These are phyloP conservation scores for Gallinago solitaria DNA, from an alignment of 2,797 vertebrate species.

Conservation along the genomic window DNA sequence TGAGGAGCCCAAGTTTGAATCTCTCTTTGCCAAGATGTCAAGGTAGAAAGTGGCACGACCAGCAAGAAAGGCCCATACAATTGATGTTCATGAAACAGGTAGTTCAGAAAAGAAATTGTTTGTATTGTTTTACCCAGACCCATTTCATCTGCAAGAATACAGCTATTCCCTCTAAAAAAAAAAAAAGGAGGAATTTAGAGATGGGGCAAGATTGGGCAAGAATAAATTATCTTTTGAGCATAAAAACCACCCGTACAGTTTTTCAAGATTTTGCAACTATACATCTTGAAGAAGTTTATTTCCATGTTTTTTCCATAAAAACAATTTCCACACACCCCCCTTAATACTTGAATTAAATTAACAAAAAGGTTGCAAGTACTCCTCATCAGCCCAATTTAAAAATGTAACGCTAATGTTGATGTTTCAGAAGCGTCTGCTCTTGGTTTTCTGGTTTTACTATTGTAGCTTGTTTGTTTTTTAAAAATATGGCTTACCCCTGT, in stretches of 20 bases:
- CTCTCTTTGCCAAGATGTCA: slow-evolving; percentile 96
- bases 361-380: not conserved
- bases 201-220: rapidly evolving
- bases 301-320: not conserved
- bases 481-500: not conserved
- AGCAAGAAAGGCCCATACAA: slow-evolving; percentile 92
- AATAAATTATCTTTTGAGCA: not conserved
- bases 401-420: not conserved
- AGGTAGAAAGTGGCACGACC: slow-evolving; percentile 94
- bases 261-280: not conserved
- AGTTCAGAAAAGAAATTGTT: slow-evolving; percentile 93
- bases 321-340: not conserved
- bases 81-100: slow-evolving; percentile 91
- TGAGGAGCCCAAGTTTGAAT: slow-evolving; percentile 93
- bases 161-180: slow-evolving; percentile 87
- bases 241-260: not conserved
- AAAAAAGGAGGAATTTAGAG: not conserved
- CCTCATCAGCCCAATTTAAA: not conserved
- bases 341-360: not conserved
- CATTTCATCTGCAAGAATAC: slow-evolving; percentile 97
- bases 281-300: not conserved
- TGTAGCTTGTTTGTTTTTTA: not conserved
- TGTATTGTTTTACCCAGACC: slow-evolving; percentile 96
- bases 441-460: not conserved
- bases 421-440: not conserved